Percentiles rank a stretch among this genome's conserved stretches.
These are phyloP conservation scores for Pissodes strobi DNA, from an alignment of 1,140 invertebrate species.

Conservation along the genomic window DNA sequence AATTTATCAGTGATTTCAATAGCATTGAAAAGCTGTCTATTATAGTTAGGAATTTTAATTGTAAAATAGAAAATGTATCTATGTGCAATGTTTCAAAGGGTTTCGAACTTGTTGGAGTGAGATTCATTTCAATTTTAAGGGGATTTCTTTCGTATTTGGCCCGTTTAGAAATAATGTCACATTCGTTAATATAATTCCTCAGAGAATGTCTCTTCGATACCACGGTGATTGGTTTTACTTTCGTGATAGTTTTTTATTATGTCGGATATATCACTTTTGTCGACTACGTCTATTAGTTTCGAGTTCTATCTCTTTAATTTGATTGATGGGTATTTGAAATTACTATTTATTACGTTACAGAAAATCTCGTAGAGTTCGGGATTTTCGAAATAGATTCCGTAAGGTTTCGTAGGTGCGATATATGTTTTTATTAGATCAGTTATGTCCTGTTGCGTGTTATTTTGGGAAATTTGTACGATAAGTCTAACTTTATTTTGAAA, in stretches of 20 bases:
- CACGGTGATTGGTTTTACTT: too few relatives aligned
- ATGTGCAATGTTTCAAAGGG: conserved; percentile 29
- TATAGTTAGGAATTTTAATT: conserved; percentile 32
- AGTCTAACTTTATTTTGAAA: conserved; percentile 27
- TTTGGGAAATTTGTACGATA: conserved; percentile 17
- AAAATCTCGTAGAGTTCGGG: conserved; percentile 8
- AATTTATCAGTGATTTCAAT: conserved; percentile 21
- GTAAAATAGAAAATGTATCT: conserved; percentile 19
- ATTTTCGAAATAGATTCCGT: conserved; percentile 20
- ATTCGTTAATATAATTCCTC: conserved; percentile 24
- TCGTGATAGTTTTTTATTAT: too few relatives aligned
- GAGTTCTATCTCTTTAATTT: conserved; percentile 10
- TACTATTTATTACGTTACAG: not conserved
- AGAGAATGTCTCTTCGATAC: conserved; percentile 16
- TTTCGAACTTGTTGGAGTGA: conserved; percentile 22
- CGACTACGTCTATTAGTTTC: conserved; percentile 5
- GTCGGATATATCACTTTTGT: conserved; percentile 12
- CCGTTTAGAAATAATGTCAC: too few relatives aligned
- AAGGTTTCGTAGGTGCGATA: not conserved
- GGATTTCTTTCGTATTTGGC: conserved; percentile 29
- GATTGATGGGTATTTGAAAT: conserved; percentile 7
- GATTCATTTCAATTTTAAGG: conserved; percentile 21
- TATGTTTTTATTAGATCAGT: conserved; percentile 19
- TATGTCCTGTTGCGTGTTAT: conserved; percentile 12
- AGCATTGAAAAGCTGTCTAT: conserved; percentile 30